phyloP scores from a whole-genome alignment of 2,888 invertebrate species.

The Selenia dentaria region DNA sequence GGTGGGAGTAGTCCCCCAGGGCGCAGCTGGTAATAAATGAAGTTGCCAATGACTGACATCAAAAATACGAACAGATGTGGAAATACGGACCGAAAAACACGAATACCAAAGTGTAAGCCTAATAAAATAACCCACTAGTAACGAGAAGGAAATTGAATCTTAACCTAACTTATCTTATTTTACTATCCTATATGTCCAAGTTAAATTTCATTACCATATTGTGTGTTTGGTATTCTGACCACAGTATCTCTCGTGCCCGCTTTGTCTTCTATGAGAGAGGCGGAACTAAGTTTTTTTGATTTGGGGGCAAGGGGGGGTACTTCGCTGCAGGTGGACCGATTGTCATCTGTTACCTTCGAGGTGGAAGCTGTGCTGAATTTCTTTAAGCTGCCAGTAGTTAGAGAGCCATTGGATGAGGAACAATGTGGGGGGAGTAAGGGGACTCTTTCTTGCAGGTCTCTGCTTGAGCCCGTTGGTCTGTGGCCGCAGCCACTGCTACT shows the following conservation, averaged over 20 bases:
- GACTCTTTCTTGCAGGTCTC: constrained; percentile 69
- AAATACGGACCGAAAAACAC: constrained; percentile 7
- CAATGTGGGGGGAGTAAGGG: constrained; percentile 74
- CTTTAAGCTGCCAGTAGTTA: constrained; percentile 71
- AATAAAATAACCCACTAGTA: constrained; percentile 22
- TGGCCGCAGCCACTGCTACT: constrained; percentile 61
- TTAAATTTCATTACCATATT: constrained; percentile 71
- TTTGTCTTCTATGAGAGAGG: constrained; percentile 75
- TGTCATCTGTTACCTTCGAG: constrained; percentile 64
- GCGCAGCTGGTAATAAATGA: too few species aligned
- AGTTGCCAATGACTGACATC: too few species aligned
- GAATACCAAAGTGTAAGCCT: constrained; percentile 7
- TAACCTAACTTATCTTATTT: constrained; percentile 15
- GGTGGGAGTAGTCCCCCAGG: too few species aligned
- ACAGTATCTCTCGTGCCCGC: constrained; percentile 72
- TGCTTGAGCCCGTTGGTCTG: constrained; percentile 50
- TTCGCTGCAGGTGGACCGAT: constrained; percentile 72
- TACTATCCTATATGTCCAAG: constrained; percentile 12
- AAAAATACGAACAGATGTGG: too few species aligned
- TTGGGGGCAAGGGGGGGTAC: constrained; percentile 72
- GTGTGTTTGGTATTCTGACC: constrained; percentile 71
- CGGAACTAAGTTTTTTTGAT: constrained; percentile 74
- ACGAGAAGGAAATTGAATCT: constrained; percentile 18
- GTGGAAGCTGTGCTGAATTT: constrained; percentile 67
- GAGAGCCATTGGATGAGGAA: constrained; percentile 75